Evolutionary conservation across 1,140 invertebrate species (phyloP), one percentile per base, ranked within the genome.

Genomic region (Aphidius ervi): DNA sequence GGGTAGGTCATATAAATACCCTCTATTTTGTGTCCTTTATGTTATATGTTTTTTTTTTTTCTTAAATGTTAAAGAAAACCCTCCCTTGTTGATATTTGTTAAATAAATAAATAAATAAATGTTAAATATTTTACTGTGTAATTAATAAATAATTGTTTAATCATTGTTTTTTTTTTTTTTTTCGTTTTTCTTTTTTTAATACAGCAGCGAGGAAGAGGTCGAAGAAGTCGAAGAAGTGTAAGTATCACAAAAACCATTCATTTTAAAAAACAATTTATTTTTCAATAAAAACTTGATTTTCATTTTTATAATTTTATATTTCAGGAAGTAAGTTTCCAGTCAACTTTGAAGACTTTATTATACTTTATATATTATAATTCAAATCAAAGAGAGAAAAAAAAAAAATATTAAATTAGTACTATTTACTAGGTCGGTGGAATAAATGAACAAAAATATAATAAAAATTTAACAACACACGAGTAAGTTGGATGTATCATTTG

Each of bases 141-240:
- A 43, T 43, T 43, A 10, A 8, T 43, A 10, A 43, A 43, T 43
- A 10, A 8, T 8, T 43, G 42, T 43, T 10, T 43, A 43, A 3
- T 8, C 1, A 8, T 3, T 43, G 42, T 43, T 3, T 8, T 8
- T 43, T 8, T 43, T 43, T 8, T 43, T 43, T 43, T 43, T 43
- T 43, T 43, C 9, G 42, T 8, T 43, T 43, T 10, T 43, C 9
- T 43, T 43, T 43, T 10, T 47, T 76, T 56, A 73, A 75, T 74
- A 55, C 72, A 77, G 76, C 70, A 72, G 68, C 66, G 76, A 77
- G 67, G 76, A 77, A 73, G 76, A 77, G 68, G 72, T 76, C 66
- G 74, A 77, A 73, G 76, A 77, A 68, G 72, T 76, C 66, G 74
- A 75, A 57, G 75, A 77, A 77, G 74, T 77, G 76, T 78, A 75